Evolutionary conservation across 2,888 invertebrate species (phyloP), one percentile per base, ranked within the genome.

Genomic region (Lycia hirtaria): DNA sequence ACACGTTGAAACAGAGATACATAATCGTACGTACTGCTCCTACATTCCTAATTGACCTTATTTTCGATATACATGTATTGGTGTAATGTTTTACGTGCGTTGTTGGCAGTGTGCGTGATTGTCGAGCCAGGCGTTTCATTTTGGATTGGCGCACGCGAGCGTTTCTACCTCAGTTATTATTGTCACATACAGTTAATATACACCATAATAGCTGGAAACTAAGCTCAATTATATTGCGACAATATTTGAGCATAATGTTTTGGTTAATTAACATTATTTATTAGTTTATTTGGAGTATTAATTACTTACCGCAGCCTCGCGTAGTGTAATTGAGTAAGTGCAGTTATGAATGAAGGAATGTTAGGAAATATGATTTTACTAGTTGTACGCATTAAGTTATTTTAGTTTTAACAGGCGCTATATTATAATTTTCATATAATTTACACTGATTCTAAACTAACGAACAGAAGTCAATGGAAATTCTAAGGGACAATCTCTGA

Each of bases 91-190:
- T 48, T 41, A 48, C 51, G 55, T 53, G 40, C 57, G 57, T 45
- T 52, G 33, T 20, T 32, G 47, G 58, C 54, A 59, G 67, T 62
- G 72, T 73, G 75, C 75, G 76, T 78, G 78, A 67, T 73, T 71
- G 68, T 60, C 54, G 63, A 50, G 67, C 62, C 56, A 60, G 66
- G 63, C 60, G 62, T 60, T 65, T 64, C 66, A 64, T 69, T 72
- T 73, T 73, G 69, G 74, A 70, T 73, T 61, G 64, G 50, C 54
- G 58, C 78, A 79, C 75, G 81, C 78, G 62, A 78, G 56, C 53
- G 19, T 17, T 49, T 24, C 22, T 53, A 66, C 51, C 61, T 64
- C 59, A 37, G 58, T 68, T 68, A 68, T 70, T 69, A 71, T 63
- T 70, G 54, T 63, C 69, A 64, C 65, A 50, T 66, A 45, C 14